phyloP scores from a whole-genome alignment of 2,888 invertebrate genomes.

The Tetragonisca angustula region DNA sequence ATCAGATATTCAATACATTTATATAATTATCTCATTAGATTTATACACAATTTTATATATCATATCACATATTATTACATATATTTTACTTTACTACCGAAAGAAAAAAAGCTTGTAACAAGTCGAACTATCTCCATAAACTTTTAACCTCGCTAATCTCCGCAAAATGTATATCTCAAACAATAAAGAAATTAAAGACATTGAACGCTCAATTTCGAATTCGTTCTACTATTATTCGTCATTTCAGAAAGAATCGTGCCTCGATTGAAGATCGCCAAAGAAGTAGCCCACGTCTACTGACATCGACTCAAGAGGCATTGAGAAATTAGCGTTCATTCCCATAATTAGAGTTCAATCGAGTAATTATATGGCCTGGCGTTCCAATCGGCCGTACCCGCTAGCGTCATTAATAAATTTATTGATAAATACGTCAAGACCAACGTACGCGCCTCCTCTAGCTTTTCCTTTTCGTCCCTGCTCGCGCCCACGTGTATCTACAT shows the following conservation, averaged over 20 bases:
- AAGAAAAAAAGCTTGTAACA: neutral
- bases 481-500: slow-evolving; percentile 69
- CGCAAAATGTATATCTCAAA: neutral
- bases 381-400: slow-evolving; percentile 16
- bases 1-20: no score
- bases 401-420: slow-evolving; percentile 56
- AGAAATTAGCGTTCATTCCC: slow-evolving; percentile 20
- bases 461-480: slow-evolving; percentile 5
- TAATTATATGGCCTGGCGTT: slow-evolving; percentile 36
- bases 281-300: neutral
- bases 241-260: neutral
- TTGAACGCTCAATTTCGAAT: neutral
- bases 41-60: no score
- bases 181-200: neutral
- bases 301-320: neutral
- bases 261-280: neutral
- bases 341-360: slow-evolving; percentile 26
- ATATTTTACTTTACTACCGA: neutral
- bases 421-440: slow-evolving; percentile 51
- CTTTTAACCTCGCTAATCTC: accelerated
- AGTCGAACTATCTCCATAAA: neutral
- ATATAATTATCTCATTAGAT: no score
- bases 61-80: no score
- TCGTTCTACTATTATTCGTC: neutral
- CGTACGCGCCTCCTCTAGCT: slow-evolving; percentile 7